phyloP scores from a whole-genome alignment of 2,797 vertebrate genomes.

The Poecile montanus region DNA sequence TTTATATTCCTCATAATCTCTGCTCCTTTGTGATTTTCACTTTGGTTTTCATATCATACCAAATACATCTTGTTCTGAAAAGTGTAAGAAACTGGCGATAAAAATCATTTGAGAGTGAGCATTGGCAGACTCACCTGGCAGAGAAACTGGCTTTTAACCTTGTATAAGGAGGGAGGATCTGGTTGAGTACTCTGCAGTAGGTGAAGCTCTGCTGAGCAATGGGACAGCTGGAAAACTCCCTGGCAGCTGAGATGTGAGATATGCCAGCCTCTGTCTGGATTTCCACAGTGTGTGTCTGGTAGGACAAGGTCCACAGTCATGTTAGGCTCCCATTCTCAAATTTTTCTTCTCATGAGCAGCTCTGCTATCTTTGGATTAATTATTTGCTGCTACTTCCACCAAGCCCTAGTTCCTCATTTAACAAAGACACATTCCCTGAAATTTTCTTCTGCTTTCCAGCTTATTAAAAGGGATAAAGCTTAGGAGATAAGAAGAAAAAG shows the following conservation, averaged over 20 bases:
- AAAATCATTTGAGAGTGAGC: not conserved
- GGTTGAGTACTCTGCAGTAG: not conserved
- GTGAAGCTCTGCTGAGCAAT: fast-evolving
- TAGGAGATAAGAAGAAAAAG: not conserved
- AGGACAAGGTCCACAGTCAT: not conserved
- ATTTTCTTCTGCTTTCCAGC: not conserved
- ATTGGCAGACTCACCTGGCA: not conserved
- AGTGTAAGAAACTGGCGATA: not conserved
- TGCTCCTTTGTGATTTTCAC: not conserved
- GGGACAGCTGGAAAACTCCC: not conserved
- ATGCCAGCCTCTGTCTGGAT: not conserved
- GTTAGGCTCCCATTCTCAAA: not conserved
- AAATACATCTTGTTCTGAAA: not conserved
- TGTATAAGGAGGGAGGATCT: not conserved
- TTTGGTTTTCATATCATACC: not conserved
- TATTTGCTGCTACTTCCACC: not conserved
- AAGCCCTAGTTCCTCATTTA: not conserved
- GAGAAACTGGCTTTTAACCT: not conserved
- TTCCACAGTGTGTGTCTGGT: not conserved
- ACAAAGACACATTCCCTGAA: not conserved
- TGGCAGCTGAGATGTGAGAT: not conserved
- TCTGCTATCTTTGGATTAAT: not conserved
- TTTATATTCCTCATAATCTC: not conserved
- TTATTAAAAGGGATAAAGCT: not conserved
- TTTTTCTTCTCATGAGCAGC: not conserved